Base-by-base conservation (phyloP, 2,888 invertebrate species). In the Adineta ricciae region DNA sequence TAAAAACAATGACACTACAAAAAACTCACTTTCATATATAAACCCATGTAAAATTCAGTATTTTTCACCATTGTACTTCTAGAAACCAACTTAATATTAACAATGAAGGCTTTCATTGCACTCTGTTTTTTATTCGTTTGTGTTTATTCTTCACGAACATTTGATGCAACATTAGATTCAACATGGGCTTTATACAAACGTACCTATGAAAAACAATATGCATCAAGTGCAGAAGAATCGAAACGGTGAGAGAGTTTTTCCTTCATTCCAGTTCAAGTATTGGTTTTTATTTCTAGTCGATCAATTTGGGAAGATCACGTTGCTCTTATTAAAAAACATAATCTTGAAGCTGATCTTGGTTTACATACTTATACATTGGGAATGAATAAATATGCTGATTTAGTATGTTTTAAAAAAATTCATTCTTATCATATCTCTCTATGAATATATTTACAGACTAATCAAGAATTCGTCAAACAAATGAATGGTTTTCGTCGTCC, bases 381-480 rank as follows among this genome's bases (percentile, higher is more conserved):
- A 54, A 84, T 84, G 78, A 84, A 84, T 38, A 52, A 84, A 82
- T 82, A 54, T 64, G 84, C 82, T 41, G 84, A 84, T 73, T 92
- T 94, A 92, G 94, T 94, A 90, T 89, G 88, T 87, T 86, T n/a
- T n/a, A n/a, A n/a, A 92, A 89, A 19, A 8, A 38, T 11, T 41
- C 52, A 14, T 41, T 36, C 11, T 24, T 50, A 52, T 16, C 14
- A 52, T 86, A 86, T 11, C 72, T 86, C 86, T 83, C n/a, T 85
- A 27, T 84, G 82, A 82, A n/a, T 4, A 2, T 7, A n/a, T 27
- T 11, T 64, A 24, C 27, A 64, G 64, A 64, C 64, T 27, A 64
- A 64, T 24, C 9, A 64, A 64, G 64, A 64, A 64, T 11, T 64
- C 27, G 14, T 11, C 11, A 64, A 64, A 64, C 64, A 64, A 64